phyloP scores from a whole-genome alignment of 2,888 invertebrate species.

The Strigamia maritima region DNA sequence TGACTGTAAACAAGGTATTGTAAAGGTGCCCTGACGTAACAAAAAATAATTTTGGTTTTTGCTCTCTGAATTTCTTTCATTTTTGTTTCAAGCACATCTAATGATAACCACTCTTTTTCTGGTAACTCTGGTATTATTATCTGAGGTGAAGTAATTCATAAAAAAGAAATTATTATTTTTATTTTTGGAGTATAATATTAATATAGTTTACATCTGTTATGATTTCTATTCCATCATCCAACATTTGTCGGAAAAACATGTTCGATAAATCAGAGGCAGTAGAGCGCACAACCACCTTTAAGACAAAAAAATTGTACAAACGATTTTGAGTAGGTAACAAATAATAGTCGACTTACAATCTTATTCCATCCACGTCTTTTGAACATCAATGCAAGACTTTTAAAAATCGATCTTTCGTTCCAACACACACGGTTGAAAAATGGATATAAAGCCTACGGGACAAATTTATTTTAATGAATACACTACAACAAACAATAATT shows the following conservation, averaged over 20 bases:
- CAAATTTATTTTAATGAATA: not conserved
- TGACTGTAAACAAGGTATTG: constrained; percentile 36
- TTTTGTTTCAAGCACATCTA: constrained; percentile 19
- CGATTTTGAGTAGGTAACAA: no score
- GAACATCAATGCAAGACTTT: constrained; percentile 33
- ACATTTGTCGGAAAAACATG: constrained; percentile 15
- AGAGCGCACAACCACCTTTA: not conserved
- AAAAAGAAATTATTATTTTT: not conserved
- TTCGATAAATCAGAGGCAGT: constrained; percentile 31
- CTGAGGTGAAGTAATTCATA: not conserved
- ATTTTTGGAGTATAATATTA: not conserved
- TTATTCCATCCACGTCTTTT: constrained; percentile 28
- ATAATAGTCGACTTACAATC: no score
- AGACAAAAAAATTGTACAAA: not conserved
- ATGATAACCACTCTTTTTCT: constrained; percentile 1
- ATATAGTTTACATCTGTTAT: not conserved
- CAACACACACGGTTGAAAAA: constrained; percentile 27
- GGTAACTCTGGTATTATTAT: constrained; percentile 31
- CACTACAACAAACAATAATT: not conserved
- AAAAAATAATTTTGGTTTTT: constrained; percentile 33
- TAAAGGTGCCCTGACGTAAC: constrained; percentile 33
- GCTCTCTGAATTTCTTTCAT: constrained; percentile 19
- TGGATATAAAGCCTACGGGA: constrained; percentile 6
- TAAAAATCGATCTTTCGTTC: constrained; percentile 35
- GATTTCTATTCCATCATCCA: constrained; percentile 32